Evolutionary conservation across 2,797 vertebrate species (phyloP).

Genomic region (Oophaga sylvatica): DNA sequence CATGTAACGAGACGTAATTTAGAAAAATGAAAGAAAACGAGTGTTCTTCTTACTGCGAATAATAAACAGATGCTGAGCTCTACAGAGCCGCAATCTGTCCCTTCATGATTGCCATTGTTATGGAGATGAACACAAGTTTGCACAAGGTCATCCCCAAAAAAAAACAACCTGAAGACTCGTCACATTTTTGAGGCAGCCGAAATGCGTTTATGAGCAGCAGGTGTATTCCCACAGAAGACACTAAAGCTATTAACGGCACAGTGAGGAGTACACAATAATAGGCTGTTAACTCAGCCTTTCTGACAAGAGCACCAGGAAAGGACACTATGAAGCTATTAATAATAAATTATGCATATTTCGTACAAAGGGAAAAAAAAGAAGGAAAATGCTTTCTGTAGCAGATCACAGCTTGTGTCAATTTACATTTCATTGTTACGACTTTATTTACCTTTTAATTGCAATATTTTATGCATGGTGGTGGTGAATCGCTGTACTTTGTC

Average conservation of each 20-base stretch:
- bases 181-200: slow-evolving; percentile 70
- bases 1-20: neutral
- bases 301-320: slow-evolving; percentile 70
- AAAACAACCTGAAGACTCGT: slow-evolving; percentile 67
- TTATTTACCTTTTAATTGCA: slow-evolving; percentile 50
- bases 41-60: neutral
- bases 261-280: slow-evolving; percentile 74
- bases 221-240: slow-evolving; percentile 72
- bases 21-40: slow-evolving; percentile 12
- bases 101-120: slow-evolving; percentile 56
- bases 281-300: slow-evolving; percentile 71
- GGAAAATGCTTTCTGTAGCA: slow-evolving; percentile 61
- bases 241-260: slow-evolving; percentile 73
- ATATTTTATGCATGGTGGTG: neutral
- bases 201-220: slow-evolving; percentile 77
- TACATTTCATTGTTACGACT: slow-evolving; percentile 13
- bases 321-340: slow-evolving; percentile 72
- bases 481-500: neutral
- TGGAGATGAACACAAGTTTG: slow-evolving; percentile 58
- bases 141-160: slow-evolving; percentile 71
- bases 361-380: slow-evolving; percentile 14
- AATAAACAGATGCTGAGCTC: neutral
- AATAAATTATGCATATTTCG: slow-evolving; percentile 64
- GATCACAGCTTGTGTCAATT: slow-evolving; percentile 46
- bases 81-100: slow-evolving; percentile 12